phyloP scores from a whole-genome alignment of 2,888 invertebrate genomes.

The Serripes groenlandicus region DNA sequence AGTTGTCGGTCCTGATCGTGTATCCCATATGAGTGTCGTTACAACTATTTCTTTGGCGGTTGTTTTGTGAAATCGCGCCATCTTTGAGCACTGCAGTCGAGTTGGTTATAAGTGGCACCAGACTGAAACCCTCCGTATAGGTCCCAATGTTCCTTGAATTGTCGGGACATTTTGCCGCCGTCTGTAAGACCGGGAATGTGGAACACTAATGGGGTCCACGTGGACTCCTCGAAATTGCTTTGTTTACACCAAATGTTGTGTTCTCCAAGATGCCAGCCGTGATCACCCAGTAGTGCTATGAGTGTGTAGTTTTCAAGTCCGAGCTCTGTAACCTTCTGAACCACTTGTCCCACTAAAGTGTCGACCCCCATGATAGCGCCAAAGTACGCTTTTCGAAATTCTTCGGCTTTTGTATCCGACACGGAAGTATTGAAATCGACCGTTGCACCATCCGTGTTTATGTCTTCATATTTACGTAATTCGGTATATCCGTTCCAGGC shows the following conservation, averaged over 20 bases:
- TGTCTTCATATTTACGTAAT: not conserved
- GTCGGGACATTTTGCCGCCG: not conserved
- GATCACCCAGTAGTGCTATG: not conserved
- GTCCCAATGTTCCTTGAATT: not conserved
- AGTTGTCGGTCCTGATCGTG: not conserved
- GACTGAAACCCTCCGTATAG: not conserved
- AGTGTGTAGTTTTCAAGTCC: not conserved
- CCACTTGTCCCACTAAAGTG: not conserved
- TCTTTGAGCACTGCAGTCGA: not conserved
- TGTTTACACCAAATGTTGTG: conserved; percentile 1
- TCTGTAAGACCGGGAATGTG: conserved; percentile 1
- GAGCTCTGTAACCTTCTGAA: not conserved
- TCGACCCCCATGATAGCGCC: not conserved
- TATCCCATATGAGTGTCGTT: not conserved
- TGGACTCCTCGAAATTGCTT: not conserved
- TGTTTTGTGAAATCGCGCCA: not conserved
- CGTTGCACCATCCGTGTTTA: not conserved
- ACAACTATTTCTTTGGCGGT: not conserved
- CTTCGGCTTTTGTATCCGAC: not conserved
- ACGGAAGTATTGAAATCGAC: not conserved
- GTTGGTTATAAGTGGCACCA: not conserved
- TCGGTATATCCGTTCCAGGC: not conserved
- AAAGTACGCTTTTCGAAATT: not conserved
- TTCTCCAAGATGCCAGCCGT: conserved; percentile 1
- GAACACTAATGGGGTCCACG: conserved; percentile 5